phyloP scores from a whole-genome alignment of 1,140 invertebrate genomes.

The Drosophila pallidifrons region DNA sequence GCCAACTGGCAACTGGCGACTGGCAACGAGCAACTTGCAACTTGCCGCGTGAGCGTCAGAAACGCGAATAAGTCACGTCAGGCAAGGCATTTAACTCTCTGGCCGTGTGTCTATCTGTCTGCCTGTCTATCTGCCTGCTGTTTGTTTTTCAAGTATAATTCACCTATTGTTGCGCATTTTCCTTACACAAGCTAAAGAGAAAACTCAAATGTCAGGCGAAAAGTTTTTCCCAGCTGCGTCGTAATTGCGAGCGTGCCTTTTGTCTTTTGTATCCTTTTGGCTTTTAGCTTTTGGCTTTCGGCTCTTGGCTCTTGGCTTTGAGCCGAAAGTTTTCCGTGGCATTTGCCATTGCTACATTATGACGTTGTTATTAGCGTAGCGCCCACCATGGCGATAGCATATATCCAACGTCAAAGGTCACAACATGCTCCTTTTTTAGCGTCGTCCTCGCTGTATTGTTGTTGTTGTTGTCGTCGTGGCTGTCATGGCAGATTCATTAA shows the following conservation, averaged over 20 bases:
- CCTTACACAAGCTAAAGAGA: constrained; percentile 35
- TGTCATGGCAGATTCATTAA: constrained; percentile 43
- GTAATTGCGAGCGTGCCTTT: constrained; percentile 57
- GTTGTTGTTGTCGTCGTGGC: constrained; percentile 35
- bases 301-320: constrained; percentile 25
- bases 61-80: constrained; percentile 81
- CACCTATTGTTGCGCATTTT: constrained; percentile 74
- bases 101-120: not conserved
- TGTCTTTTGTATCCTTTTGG: constrained; percentile 34
- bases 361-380: constrained; percentile 52
- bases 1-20: not conserved
- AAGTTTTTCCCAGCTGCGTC: constrained; percentile 61
- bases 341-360: constrained; percentile 27
- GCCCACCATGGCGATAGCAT: constrained; percentile 24
- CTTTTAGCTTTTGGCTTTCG: constrained; percentile 30
- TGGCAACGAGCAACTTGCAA: constrained; percentile 29
- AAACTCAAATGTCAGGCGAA: constrained; percentile 72
- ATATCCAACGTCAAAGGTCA: constrained; percentile 43
- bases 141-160: constrained; percentile 47
- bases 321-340: constrained; percentile 55
- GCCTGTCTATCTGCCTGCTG: constrained; percentile 31
- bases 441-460: not conserved
- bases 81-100: constrained; percentile 36
- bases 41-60: constrained; percentile 62
- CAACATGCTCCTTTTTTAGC: constrained; percentile 20